Evolutionary conservation across 2,797 vertebrate species (phyloP).

Genomic region (Rhinatrema bivittatum): DNA sequence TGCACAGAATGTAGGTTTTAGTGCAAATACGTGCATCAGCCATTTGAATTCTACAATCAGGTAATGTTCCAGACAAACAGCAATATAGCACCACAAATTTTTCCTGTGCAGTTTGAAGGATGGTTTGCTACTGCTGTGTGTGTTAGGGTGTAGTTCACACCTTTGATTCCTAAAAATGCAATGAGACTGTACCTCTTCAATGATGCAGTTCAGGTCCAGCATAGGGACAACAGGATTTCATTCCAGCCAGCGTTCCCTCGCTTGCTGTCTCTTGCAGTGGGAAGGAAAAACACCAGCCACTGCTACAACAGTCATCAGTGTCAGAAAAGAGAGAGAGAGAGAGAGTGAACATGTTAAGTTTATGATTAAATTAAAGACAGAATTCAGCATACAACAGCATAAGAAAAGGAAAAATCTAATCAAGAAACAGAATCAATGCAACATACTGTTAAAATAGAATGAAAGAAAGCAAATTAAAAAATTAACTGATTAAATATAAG

Average conservation of each 20-base stretch:
- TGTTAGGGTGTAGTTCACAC: constrained; percentile 37
- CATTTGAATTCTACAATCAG: no score
- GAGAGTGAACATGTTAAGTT: constrained; percentile 39
- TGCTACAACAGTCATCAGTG: constrained; percentile 38
- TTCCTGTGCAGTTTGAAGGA: no score
- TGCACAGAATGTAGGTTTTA: no score
- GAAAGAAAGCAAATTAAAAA: no score
- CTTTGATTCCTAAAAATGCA: constrained; percentile 44
- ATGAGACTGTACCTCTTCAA: constrained; percentile 49
- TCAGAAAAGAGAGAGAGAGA: constrained; percentile 21
- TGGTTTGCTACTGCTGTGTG: no score
- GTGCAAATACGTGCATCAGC: no score
- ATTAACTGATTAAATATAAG: constrained; percentile 19
- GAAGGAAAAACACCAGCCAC: constrained; percentile 43
- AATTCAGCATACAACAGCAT: constrained; percentile 19
- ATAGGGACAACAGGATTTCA: constrained; percentile 40
- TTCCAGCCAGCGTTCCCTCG: constrained; percentile 41
- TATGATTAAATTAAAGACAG: constrained; percentile 34
- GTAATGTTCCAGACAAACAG: no score
- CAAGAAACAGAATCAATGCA: constrained; percentile 21
- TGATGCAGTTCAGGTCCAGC: constrained; percentile 42
- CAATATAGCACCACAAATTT: no score
- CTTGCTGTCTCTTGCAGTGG: constrained; percentile 17
- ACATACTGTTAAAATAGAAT: constrained; percentile 17
- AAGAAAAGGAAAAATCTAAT: constrained; percentile 26